phyloP scores from a whole-genome alignment of 2,113 vertebrate genomes.

The Anhinga rufa region DNA sequence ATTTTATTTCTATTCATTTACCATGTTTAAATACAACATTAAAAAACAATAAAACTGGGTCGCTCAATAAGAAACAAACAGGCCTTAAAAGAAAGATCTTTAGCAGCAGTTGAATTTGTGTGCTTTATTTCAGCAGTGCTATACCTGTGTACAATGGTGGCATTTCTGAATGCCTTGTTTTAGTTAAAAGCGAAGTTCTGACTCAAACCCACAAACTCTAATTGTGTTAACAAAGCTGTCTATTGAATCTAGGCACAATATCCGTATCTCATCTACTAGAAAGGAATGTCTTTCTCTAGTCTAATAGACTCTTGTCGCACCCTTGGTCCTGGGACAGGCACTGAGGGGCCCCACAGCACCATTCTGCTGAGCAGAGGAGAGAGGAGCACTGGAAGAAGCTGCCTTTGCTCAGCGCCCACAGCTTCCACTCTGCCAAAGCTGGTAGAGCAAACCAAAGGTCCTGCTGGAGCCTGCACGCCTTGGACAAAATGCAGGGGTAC shows the following conservation, averaged over 20 bases:
- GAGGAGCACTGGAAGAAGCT: background rate
- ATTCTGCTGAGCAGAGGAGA: accelerated
- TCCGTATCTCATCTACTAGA: background rate
- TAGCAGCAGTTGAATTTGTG: background rate
- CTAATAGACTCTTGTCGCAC: accelerated
- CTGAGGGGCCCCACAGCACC: accelerated
- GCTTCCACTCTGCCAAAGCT: background rate
- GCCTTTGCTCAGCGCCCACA: background rate
- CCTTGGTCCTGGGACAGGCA: accelerated
- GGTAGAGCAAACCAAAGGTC: accelerated
- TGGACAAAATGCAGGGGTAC: accelerated
- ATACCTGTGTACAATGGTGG: background rate
- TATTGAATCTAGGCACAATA: background rate
- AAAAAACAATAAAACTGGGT: background rate
- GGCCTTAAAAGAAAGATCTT: background rate
- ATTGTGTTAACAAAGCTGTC: background rate
- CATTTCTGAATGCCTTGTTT: background rate
- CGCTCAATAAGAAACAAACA: background rate
- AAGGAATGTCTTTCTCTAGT: background rate
- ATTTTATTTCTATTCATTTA: background rate
- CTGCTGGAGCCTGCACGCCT: background rate
- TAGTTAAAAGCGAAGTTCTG: background rate
- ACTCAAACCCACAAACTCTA: background rate
- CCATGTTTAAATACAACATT: background rate
- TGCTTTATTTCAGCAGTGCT: background rate